A percentile compares a stretch with the other conserved stretches of the same genome.
Conservation (phyloP, 2,888 invertebrate species). For the Epinotia nisella region DNA sequence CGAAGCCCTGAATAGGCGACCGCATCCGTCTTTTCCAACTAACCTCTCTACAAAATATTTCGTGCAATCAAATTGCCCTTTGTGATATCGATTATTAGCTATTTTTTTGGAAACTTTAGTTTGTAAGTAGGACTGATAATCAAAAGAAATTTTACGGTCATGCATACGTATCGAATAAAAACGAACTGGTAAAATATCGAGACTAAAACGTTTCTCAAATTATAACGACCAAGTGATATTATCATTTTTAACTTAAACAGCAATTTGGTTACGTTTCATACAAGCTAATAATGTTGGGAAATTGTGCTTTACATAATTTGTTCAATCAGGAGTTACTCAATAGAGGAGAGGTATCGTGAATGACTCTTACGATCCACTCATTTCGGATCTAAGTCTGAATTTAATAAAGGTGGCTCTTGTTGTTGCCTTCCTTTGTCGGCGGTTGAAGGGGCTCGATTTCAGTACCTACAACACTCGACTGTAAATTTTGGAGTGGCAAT, state of each 20-base stretch:
- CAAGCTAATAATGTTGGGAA: too few relatives aligned
- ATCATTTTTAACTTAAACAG: too few relatives aligned
- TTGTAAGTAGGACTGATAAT: background rate
- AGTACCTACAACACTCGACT: conserved; percentile 48
- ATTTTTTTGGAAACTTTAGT: background rate
- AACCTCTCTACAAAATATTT: conserved; percentile 13
- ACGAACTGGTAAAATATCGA: too few relatives aligned
- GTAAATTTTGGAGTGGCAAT: conserved; percentile 51
- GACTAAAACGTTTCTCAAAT: too few relatives aligned
- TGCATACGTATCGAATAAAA: background rate
- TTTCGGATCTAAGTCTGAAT: conserved; percentile 32
- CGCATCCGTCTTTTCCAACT: conserved; percentile 7
- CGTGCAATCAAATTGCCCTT: conserved; percentile 20
- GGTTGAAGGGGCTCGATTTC: conserved; percentile 51
- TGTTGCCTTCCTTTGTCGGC: conserved; percentile 43
- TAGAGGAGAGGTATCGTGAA: background rate
- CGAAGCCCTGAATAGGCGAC: conserved; percentile 4
- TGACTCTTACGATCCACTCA: background rate
- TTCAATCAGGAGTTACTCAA: background rate
- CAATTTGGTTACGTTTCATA: too few relatives aligned
- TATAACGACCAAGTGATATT: too few relatives aligned
- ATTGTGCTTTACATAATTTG: too few relatives aligned
- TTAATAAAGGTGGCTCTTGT: conserved; percentile 42
- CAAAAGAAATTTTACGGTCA: conserved; percentile 20
- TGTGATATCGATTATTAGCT: conserved; percentile 14